These are phyloP conservation scores for Blastomussa wellsi DNA, from an alignment of 92 coral and sea anemone species.

Conservation along the genomic window DNA sequence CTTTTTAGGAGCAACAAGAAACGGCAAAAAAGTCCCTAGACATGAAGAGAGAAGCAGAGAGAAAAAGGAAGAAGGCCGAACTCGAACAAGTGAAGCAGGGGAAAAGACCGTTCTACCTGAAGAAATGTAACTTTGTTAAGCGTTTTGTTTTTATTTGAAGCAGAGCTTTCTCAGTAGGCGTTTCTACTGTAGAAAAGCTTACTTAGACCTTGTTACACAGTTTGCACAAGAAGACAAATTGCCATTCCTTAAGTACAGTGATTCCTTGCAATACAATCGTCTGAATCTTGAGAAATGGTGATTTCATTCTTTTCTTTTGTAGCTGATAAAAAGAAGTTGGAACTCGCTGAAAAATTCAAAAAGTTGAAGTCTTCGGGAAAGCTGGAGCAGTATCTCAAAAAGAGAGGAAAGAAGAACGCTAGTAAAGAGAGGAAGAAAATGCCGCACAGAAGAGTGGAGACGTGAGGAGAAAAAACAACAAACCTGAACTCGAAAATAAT, in stretches of 20 bases:
- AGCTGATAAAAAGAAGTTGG: constrained; percentile 93
- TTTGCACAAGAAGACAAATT: too few species aligned
- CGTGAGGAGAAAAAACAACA: neutral
- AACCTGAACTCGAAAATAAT: neutral
- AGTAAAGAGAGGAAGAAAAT: constrained; percentile 83
- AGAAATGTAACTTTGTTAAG: constrained; percentile 72
- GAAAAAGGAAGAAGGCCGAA: constrained; percentile 77
- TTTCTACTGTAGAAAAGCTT: too few species aligned
- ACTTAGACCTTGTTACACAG: too few species aligned
- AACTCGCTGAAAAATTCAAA: constrained; percentile 90
- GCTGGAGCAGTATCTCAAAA: constrained; percentile 75
- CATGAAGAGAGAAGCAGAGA: constrained; percentile 61
- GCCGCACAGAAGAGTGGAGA: constrained; percentile 76
- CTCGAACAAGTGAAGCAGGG: constrained; percentile 88
- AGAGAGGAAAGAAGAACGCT: constrained; percentile 87
- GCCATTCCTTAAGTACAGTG: neutral
- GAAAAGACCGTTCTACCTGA: constrained; percentile 89
- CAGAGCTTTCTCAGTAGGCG: too few species aligned
- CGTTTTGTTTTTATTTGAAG: neutral
- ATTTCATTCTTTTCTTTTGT: neutral
- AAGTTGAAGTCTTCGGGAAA: constrained; percentile 82
- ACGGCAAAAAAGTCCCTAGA: constrained; percentile 55
- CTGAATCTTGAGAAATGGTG: neutral
- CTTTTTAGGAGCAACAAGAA: constrained; percentile 79
- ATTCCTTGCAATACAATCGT: too few species aligned